Base-by-base conservation (phyloP, 2,888 invertebrate genomes). In the Rhogogaster chlorosoma region DNA sequence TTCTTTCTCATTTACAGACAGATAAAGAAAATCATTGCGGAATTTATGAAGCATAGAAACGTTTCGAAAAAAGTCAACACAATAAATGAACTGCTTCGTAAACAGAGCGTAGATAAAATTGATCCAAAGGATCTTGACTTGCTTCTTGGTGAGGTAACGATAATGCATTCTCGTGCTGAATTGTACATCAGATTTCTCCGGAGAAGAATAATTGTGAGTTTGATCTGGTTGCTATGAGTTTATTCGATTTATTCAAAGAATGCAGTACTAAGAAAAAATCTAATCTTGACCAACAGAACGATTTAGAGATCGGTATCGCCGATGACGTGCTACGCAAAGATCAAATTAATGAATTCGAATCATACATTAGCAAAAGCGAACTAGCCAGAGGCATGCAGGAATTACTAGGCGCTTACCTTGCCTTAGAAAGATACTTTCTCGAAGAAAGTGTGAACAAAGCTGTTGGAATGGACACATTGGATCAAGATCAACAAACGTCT, bases 361-460 rank as follows among this genome's bases (percentile, higher is more conserved):
- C 95, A 78, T 94, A 97, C 83, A 95, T 98, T 29, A 95, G 95
- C 45, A 95, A 96, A 86, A 97, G 97, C 86, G 96, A 96, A 90
- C 94, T 97, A 86, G 97, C 96, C 88, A 95, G 96, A 38, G 96
- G 96, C 71, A 97, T 97, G 94, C 98, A 98, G 91, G 97, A 97
- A 89, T 92, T 98, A 36, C 95, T 99, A 1, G 97, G 98, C 57
- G 96, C 97, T 86, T 99, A 99, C 94, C 95, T 99, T 83, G 95
- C 97, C 29, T 94, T 99, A 89, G 99, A 99, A 93, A 97, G 98
- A 91, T 99, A 97, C 93, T 99, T 98, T 93, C 96, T 99, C 95
- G 97, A 98, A 88, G 99, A 99, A 93, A 99, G 98, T 90, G 97
- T 99, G 0, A 95, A 96, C 75, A 99, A 99, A 94, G 99, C 99